Evolutionary conservation across 2,888 invertebrate species (phyloP).

Genomic region (Invenusta paracnida): DNA sequence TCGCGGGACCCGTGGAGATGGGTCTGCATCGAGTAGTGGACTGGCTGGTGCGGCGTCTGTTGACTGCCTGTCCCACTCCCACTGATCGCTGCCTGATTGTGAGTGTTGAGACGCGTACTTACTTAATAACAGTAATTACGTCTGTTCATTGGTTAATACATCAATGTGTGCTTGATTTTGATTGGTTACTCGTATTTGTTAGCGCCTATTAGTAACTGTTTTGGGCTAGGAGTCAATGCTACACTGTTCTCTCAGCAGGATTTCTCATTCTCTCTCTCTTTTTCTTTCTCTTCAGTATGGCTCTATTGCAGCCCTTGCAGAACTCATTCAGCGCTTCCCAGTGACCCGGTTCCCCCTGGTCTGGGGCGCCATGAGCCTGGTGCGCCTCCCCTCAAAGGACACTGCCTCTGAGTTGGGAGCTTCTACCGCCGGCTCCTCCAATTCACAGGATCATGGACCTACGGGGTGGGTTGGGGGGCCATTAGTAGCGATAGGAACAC

Average conservation of each 20-base stretch:
- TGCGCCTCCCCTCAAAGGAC: neutral
- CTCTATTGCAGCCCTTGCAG: neutral
- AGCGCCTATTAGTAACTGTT: no score
- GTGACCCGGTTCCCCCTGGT: neutral
- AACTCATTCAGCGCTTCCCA: neutral
- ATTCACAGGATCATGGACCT: neutral
- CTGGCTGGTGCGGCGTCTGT: neutral
- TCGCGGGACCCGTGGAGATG: neutral
- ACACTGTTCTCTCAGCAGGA: neutral
- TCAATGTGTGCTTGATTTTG: no score
- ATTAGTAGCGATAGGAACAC: no score
- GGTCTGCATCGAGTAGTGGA: neutral
- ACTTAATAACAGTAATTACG: no score
- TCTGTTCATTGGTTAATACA: neutral
- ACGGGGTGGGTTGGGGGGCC: neutral
- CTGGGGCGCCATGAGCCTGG: neutral
- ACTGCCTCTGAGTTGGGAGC: no score
- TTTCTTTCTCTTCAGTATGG: neutral
- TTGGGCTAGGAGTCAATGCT: neutral
- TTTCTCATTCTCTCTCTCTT: neutral
- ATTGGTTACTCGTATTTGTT: no score
- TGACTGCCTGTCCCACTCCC: neutral
- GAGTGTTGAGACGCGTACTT: no score
- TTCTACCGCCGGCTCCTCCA: no score
- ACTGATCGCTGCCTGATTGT: neutral